phyloP scores from a whole-genome alignment of 2,797 vertebrate genomes.

The Etheostoma nigrum region DNA sequence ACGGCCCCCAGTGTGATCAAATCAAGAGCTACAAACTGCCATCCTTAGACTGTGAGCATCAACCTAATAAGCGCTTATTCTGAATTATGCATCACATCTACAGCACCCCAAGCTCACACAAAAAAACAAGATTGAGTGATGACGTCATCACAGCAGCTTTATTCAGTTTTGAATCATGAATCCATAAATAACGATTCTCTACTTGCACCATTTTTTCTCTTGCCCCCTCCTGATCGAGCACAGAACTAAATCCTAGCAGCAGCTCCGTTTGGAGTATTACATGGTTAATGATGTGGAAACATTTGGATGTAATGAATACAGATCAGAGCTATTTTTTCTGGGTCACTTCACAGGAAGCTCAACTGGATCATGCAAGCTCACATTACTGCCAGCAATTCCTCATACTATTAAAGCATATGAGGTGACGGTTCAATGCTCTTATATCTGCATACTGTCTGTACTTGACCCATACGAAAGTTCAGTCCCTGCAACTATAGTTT shows the following conservation, averaged over 20 bases:
- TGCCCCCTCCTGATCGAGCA: conserved; percentile 41
- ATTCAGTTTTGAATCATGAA: conserved; percentile 52
- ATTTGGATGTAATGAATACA: conserved; percentile 82
- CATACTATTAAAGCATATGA: conserved; percentile 62
- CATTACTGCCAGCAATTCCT: conserved; percentile 66
- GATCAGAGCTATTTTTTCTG: conserved; percentile 73
- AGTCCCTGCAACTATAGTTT: conserved; percentile 41
- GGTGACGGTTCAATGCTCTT: conserved; percentile 55
- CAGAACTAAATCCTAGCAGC: conserved; percentile 56
- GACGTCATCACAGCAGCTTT: conserved; percentile 47
- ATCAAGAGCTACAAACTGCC: conserved; percentile 53
- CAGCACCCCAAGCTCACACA: conserved; percentile 30
- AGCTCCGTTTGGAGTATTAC: conserved; percentile 72
- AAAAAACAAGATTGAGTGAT: conserved; percentile 40
- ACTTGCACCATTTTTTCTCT: conserved; percentile 19
- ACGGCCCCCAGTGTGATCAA: conserved; percentile 62
- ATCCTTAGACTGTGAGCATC: conserved; percentile 51
- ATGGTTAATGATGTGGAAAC: conserved; percentile 80
- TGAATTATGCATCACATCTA: conserved; percentile 67
- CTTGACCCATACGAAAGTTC: conserved; percentile 52
- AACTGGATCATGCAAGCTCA: conserved; percentile 72
- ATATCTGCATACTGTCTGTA: conserved; percentile 45
- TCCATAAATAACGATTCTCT: conserved; percentile 62
- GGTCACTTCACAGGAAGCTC: conserved; percentile 80
- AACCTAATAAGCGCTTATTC: conserved; percentile 54